Evolutionary conservation across 2,888 invertebrate genomes (phyloP).

Genomic region (Hemistola chrysoprasaria): DNA sequence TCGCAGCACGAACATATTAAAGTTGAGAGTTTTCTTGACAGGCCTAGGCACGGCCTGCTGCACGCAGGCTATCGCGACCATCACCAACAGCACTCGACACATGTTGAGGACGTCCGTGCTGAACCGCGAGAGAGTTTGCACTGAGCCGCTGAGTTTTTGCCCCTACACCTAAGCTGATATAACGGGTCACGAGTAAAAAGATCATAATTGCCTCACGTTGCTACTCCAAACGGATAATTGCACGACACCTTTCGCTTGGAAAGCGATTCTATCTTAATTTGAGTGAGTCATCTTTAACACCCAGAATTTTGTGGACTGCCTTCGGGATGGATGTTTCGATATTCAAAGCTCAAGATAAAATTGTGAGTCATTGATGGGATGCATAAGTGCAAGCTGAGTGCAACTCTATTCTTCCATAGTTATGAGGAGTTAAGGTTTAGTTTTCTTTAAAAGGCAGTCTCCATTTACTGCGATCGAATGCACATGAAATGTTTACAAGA

Average conservation of each 20-base stretch:
- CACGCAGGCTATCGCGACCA: slow-evolving; percentile 52
- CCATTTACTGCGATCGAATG: slow-evolving; percentile 33
- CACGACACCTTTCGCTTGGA: slow-evolving; percentile 79
- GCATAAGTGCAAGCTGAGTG: slow-evolving; percentile 24
- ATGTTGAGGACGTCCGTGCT: slow-evolving; percentile 51
- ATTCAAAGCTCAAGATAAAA: slow-evolving; percentile 31
- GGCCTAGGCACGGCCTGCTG: slow-evolving; percentile 53
- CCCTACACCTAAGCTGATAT: slow-evolving; percentile 68
- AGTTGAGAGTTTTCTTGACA: slow-evolving; percentile 68
- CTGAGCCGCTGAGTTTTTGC: slow-evolving; percentile 67
- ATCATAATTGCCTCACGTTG: slow-evolving; percentile 72
- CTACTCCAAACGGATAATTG: slow-evolving; percentile 63
- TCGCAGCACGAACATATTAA: slow-evolving; percentile 71
- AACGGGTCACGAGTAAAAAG: slow-evolving; percentile 78
- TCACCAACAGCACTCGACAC: slow-evolving; percentile 47
- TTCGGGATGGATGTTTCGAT: slow-evolving; percentile 16
- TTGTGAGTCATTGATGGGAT: slow-evolving; percentile 31
- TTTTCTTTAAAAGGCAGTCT: slow-evolving; percentile 22
- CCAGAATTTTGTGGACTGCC: slow-evolving; percentile 45
- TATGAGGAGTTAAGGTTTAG: slow-evolving; percentile 23
- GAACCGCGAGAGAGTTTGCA: slow-evolving; percentile 53
- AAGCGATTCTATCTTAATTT: slow-evolving; percentile 73
- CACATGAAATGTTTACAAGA: slow-evolving; percentile 42
- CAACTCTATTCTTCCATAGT: slow-evolving; percentile 24
- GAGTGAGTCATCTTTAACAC: slow-evolving; percentile 56